phyloP scores from a whole-genome alignment of 2,113 vertebrate genomes.

The Neolamprologus tretocephalus region DNA sequence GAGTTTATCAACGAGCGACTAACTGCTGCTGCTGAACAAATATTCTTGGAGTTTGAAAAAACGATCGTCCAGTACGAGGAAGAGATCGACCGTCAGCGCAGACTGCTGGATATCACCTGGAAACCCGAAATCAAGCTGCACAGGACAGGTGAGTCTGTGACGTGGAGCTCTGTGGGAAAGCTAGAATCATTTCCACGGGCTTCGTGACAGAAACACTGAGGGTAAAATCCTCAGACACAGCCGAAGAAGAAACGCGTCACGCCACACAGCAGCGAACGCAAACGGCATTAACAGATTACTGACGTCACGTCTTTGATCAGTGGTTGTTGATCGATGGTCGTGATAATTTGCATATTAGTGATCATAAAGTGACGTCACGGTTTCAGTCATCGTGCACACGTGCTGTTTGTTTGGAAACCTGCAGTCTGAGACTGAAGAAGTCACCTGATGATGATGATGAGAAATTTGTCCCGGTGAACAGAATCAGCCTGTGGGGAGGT shows the following conservation, averaged over 20 bases:
- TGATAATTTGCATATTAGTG: accelerated
- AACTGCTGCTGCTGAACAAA: background rate
- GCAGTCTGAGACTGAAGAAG: background rate
- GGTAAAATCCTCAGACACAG: accelerated
- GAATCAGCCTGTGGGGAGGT: background rate
- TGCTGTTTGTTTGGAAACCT: background rate
- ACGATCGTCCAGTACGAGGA: background rate
- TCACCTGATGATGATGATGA: background rate
- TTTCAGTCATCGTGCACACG: background rate
- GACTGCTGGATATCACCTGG: background rate
- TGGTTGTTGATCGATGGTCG: accelerated
- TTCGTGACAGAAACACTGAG: background rate
- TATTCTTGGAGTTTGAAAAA: background rate
- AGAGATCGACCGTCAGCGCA: background rate
- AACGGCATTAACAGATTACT: background rate
- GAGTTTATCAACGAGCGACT: background rate
- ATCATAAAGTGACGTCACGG: background rate
- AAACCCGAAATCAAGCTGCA: background rate
- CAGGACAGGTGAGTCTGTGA: background rate
- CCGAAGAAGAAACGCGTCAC: background rate
- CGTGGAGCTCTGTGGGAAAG: background rate
- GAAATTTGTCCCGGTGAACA: background rate
- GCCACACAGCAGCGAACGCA: accelerated
- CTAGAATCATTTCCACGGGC: background rate
- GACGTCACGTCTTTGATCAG: background rate